Base-by-base conservation (phyloP, 2,113 vertebrate genomes). In the Hippolais icterina region DNA sequence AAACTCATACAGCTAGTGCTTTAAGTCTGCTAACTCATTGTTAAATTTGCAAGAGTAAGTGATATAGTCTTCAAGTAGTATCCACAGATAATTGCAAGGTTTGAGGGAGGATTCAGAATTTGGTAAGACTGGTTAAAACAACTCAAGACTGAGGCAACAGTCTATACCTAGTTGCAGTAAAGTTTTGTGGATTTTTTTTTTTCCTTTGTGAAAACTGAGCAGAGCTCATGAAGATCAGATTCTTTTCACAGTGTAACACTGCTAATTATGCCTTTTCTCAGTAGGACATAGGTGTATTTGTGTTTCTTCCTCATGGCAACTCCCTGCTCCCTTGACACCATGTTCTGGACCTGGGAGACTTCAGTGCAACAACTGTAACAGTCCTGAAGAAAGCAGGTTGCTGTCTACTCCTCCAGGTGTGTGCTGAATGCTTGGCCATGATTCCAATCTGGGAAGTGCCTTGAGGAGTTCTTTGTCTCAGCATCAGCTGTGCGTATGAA, bases 381-480 rank as follows among this genome's bases (percentile, higher is more conserved):
- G 10, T 52, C 28, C 35, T 3, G 29, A 60, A 50, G 68, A 31
- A 41, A 64, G 57, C 42, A 74, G 49, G 41, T 52, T 53, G 35
- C 42, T 54, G 21, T 39, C 27, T 17, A 0, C 27, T 56, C 20
- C 18, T 68, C 29, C 33, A 21, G 2, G 28, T 78, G 61, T 0
- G 4, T 1, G 2, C 41, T n/a, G 16, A 10, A 1, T 22, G 44
- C 29, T 63, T 31, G 35, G 44, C 9, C 21, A 16, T 83, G 4
- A 15, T 64, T 92, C 49, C 35, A 18, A 1, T 20, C 39, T 42
- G 19, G 35, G 49, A 44, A 6, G 12, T 37, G 14, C 54, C 44
- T 78, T 25, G 23, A 86, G 29, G 70, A 75, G 65, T 17, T 17
- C 31, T 49, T 64, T 0, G 0, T 63, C 53, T 72, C n/a, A 68